phyloP scores from a whole-genome alignment of 2,888 invertebrate species.

The Halictus quadricinctus region DNA sequence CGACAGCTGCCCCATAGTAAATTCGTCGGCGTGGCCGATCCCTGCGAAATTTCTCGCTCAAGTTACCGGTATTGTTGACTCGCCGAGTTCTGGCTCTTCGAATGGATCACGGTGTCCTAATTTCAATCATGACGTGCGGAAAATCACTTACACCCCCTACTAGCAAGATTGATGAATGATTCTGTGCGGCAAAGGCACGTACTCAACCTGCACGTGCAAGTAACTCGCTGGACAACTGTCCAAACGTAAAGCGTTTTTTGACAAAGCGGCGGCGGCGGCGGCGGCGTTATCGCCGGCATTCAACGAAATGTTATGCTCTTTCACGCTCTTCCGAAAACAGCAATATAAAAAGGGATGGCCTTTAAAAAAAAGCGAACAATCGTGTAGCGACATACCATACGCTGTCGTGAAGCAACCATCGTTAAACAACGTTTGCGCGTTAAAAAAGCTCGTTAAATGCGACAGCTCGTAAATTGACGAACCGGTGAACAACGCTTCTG shows the following conservation, averaged over 20 bases:
- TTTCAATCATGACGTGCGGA: constrained; percentile 1
- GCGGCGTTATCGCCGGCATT: constrained; percentile 50
- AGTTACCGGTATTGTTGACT: neutral
- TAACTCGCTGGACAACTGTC: neutral
- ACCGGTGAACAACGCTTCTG: constrained; percentile 20
- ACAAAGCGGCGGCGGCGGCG: constrained; percentile 51
- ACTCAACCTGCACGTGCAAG: neutral
- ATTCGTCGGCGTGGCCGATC: constrained; percentile 40
- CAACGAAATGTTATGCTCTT: constrained; percentile 40
- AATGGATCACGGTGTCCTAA: neutral
- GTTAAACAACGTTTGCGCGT: constrained; percentile 57
- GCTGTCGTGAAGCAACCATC: constrained; percentile 46
- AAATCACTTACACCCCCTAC: neutral
- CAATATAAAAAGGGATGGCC: constrained; percentile 31
- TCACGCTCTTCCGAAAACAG: neutral
- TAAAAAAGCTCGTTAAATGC: constrained; percentile 56
- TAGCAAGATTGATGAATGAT: neutral
- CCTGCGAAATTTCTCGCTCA: neutral
- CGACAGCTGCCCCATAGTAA: constrained; percentile 53
- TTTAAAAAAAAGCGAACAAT: constrained; percentile 20
- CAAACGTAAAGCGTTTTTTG: constrained; percentile 46
- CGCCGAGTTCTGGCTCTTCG: neutral
- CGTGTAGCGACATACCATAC: constrained; percentile 12
- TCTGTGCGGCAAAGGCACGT: neutral
- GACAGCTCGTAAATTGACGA: constrained; percentile 55